Base-by-base conservation (phyloP, 1,140 invertebrate species). In the Pogonognathellus flavescens region DNA sequence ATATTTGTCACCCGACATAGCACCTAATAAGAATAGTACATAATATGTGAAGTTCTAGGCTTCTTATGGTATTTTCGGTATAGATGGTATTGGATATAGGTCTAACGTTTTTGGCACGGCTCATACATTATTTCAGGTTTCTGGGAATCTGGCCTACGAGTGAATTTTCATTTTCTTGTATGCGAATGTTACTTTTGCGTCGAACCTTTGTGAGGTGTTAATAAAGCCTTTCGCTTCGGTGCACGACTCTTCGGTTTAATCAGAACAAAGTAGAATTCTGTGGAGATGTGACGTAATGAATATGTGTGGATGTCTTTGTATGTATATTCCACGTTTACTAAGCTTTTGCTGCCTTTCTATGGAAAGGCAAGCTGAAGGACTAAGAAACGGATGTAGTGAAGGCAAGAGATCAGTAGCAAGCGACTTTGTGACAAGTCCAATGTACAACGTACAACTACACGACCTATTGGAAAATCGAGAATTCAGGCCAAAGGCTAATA, bases 261-360 rank as follows among this genome's bases (percentile, higher is more conserved):
- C 62, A 66, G 20, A 25, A 25, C 18, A 20, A 66, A 66, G 20
- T 22, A 14, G 62, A 66, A 31, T 66, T 31, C 22, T 41, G 31
- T 41, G 31, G 31, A 6, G 22, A 55, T 66, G 62, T 66, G 62
- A 66, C 62, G 22, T 66, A 66, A 66, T 66, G 62, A 66, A 66
- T 60, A 20, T 66, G 22, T 66, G 62, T 20, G 62, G 25, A 66
- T 66, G 18, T 6, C 31, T 41, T 41, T 14, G 22, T 25, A 66
- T 10, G 25, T 31, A 66, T 20, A 66, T 20, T 13, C 14, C 18
- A 66, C 20, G 25, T 13, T 20, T 5, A 66, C n/a, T n/a, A n/a
- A n/a, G 62, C 8, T 25, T 41, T 41, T 1, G 31, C 2, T 41
- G 31, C 6, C 31, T 41, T 41, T 41, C 1, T 41, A 6, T 41